Base-by-base conservation (phyloP, 2,113 vertebrate genomes). In the Dicerorhinus sumatrensis region DNA sequence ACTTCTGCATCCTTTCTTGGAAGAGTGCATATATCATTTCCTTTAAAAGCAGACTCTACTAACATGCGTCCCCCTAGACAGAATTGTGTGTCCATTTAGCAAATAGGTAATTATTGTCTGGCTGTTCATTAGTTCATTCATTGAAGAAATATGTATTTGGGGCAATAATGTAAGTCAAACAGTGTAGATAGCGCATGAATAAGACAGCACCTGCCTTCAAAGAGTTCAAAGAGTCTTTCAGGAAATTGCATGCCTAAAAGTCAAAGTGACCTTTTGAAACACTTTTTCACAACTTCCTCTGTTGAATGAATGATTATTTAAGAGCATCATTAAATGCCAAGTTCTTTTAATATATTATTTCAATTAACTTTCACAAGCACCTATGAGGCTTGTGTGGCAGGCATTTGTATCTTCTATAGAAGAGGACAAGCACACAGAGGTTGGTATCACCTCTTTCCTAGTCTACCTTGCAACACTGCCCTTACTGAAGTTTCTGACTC, bases 311-410 rank as follows among this genome's bases (percentile, higher is more conserved):
- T 91, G 67, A 48, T 70, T 75, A 77, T 72, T 75, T 85, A 77
- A 90, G 17, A 96, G 25, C 14, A 72, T 86, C 77, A 82, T 77
- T 77, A 92, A 97, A 95, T 87, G 79, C 48, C 84, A 89, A 84
- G 12, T 87, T 90, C 75, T 96, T 63, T 42, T 80, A 91, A 94
- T n/a, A 56, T 73, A 94, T 94, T 65, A 91, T 63, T 92, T 96
- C 96, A 97, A 31, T 70, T 80, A 97, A 73, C 65, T 89, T 89
- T 82, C 31, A 31, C 48, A 86, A 48, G 60, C 27, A 77, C 39
- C 36, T 60, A 39, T 4, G 75, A 69, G 54, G 20, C 13, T 73
- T 70, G 17, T 7, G 21, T 62, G 79, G 70, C 51, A 90, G 51
- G 11, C 18, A 21, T 87, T 8, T 81, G 27, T 56, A 31, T 14